Conservation (phyloP, 2,797 vertebrate species). For the Ctenopoma multispine region DNA sequence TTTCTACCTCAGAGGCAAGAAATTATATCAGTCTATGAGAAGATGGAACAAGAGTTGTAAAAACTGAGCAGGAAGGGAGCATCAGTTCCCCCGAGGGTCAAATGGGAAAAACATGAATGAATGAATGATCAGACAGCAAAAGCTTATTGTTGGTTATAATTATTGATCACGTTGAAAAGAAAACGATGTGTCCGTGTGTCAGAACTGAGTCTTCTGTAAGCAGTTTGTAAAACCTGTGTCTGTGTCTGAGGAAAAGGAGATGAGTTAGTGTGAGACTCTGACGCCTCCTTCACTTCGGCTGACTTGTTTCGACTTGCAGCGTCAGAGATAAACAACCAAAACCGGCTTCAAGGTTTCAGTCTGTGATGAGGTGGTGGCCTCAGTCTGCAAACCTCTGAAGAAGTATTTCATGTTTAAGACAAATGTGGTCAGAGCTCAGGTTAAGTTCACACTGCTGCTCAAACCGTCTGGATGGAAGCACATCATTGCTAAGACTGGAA, state of each 20-base stretch:
- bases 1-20: background rate
- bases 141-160: too few species aligned
- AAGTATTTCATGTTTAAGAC: background rate
- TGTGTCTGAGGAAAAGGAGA: background rate
- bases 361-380: background rate
- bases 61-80: too few species aligned
- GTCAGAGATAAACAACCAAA: background rate
- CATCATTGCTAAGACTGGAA: background rate
- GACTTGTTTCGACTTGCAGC: constrained; percentile 29
- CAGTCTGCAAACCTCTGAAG: too few species aligned
- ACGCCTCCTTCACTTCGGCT: background rate
- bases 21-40: too few species aligned
- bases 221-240: too few species aligned
- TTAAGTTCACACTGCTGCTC: background rate
- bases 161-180: too few species aligned
- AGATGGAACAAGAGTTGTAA: too few species aligned
- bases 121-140: too few species aligned
- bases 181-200: too few species aligned
- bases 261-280: background rate
- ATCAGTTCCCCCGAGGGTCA: too few species aligned
- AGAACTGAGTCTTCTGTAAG: too few species aligned
- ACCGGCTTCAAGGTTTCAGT: background rate
- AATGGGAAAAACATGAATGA: too few species aligned
- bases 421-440: background rate
- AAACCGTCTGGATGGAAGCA: background rate